Evolutionary conservation across 2,113 vertebrate genomes (phyloP).

Genomic region (Phoenicopterus ruber): DNA sequence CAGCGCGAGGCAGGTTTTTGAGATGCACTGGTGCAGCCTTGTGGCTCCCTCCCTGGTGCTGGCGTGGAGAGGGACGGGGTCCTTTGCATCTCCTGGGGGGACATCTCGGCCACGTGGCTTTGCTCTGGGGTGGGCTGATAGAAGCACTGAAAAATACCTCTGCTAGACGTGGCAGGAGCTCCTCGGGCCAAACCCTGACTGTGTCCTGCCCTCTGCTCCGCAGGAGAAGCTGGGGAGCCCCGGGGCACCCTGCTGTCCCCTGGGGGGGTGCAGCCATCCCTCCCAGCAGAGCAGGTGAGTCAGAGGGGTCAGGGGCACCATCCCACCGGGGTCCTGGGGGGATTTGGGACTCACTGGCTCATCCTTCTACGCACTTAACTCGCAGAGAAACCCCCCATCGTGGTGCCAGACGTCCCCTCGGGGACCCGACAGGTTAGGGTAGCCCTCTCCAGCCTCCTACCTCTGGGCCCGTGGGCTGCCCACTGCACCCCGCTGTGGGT

Average conservation of each 20-base stretch:
- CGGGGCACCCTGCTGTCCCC: background rate
- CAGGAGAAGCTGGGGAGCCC: conserved; percentile 20
- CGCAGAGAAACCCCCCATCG: accelerated
- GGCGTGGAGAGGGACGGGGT: background rate
- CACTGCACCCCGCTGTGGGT: background rate
- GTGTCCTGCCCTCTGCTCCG: background rate
- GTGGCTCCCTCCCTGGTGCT: background rate
- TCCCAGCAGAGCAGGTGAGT: conserved; percentile 56
- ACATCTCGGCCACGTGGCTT: accelerated
- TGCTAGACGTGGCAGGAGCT: background rate
- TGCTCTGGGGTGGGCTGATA: background rate
- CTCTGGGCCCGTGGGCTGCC: background rate
- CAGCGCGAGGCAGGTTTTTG: background rate
- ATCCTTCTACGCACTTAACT: background rate
- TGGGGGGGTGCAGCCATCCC: background rate
- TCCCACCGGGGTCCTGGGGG: accelerated
- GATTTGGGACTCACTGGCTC: background rate
- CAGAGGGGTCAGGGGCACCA: background rate
- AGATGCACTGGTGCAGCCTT: background rate
- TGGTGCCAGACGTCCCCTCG: accelerated
- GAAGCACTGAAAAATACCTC: background rate
- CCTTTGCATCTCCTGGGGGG: background rate
- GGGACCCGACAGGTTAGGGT: background rate
- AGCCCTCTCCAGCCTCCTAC: background rate
- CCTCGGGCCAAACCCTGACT: background rate